These are phyloP conservation scores for Atherinosoma microstoma DNA, from an alignment of 2,797 vertebrate genomes.

Conservation along the genomic window DNA sequence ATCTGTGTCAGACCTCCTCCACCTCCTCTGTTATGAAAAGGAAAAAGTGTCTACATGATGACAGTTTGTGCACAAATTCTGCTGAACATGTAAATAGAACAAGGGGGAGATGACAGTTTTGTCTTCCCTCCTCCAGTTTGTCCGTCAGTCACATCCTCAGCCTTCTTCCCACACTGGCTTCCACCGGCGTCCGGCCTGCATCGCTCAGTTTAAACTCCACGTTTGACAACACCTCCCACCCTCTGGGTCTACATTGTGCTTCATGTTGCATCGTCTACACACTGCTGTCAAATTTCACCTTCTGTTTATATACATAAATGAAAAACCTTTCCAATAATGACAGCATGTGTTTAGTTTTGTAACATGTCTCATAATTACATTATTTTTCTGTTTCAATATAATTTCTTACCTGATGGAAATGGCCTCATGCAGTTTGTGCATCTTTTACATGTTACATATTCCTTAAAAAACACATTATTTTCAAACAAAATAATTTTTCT, in stretches of 20 bases:
- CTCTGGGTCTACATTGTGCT: slow-evolving; percentile 25
- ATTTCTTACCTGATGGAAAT: background rate
- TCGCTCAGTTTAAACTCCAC: slow-evolving; percentile 53
- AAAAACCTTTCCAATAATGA: no score
- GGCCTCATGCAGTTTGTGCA: background rate
- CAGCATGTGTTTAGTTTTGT: no score
- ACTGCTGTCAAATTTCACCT: background rate
- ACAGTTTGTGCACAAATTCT: slow-evolving; percentile 28
- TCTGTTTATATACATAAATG: no score
- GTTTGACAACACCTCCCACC: slow-evolving; percentile 55
- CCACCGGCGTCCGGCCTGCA: slow-evolving; percentile 35
- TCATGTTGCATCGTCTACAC: slow-evolving; percentile 7
- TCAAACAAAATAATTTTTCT: background rate
- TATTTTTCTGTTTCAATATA: no score
- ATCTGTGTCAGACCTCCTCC: slow-evolving; percentile 43
- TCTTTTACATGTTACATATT: background rate
- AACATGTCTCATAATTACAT: no score
- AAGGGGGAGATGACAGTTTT: slow-evolving; percentile 50
- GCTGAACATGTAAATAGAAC: slow-evolving; percentile 52
- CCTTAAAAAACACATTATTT: background rate
- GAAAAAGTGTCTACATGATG: slow-evolving; percentile 22
- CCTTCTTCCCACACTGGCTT: slow-evolving; percentile 57
- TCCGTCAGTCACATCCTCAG: slow-evolving; percentile 62
- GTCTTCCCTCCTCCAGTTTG: slow-evolving; percentile 48
- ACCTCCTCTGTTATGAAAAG: slow-evolving; percentile 34